Evolutionary conservation across 2,888 invertebrate genomes (phyloP).

Genomic region (Coelopa pilipes): DNA sequence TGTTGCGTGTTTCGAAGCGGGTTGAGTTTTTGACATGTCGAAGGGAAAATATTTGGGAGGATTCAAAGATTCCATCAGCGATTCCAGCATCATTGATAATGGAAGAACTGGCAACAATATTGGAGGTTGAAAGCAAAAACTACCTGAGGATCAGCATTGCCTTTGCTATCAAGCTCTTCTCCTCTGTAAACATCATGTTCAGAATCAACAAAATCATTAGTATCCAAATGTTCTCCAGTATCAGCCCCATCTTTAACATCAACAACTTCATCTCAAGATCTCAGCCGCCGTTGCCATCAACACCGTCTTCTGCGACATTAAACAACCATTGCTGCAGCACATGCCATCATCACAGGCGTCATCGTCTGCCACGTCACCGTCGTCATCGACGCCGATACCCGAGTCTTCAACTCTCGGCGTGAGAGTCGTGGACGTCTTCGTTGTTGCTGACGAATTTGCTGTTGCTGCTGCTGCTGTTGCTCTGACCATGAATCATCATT

Average conservation of each 20-base stretch:
- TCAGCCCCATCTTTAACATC: neutral
- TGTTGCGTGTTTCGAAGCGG: too few species aligned
- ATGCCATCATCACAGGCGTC: too few species aligned
- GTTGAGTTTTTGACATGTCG: too few species aligned
- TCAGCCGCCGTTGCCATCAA: too few species aligned
- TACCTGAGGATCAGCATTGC: neutral
- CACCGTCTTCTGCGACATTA: too few species aligned
- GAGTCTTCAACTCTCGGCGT: too few species aligned
- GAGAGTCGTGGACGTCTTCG: too few species aligned
- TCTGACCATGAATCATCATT: neutral
- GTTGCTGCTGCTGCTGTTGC: slow-evolving; percentile 3
- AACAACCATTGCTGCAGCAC: too few species aligned
- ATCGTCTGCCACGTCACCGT: too few species aligned
- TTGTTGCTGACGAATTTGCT: neutral
- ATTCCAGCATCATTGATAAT: neutral
- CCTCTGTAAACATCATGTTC: neutral
- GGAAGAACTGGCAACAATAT: neutral
- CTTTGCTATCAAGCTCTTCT: neutral
- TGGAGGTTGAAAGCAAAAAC: neutral
- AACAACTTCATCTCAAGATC: neutral
- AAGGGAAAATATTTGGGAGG: too few species aligned
- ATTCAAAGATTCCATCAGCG: neutral
- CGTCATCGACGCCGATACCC: too few species aligned
- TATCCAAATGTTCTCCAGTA: neutral
- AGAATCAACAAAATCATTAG: neutral